These are phyloP conservation scores for Rhodeus uyekii DNA, from an alignment of 2,797 vertebrate genomes.

Conservation along the genomic window DNA sequence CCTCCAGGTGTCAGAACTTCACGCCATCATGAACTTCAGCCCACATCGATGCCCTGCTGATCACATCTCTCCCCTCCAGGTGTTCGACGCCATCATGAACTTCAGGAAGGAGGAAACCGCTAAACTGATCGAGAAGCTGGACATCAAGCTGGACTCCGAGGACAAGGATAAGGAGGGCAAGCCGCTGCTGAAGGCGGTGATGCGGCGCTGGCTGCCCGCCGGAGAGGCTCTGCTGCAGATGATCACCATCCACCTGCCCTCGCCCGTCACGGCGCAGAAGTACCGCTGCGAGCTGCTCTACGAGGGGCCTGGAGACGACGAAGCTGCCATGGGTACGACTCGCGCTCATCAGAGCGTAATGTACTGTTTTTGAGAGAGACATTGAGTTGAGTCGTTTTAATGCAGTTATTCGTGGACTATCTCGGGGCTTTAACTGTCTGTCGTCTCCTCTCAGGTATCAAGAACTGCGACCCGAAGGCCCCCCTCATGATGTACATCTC, in stretches of 20 bases:
- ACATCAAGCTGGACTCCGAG: conserved; percentile 89
- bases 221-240: conserved; percentile 95
- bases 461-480: conserved; percentile 92
- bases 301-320: conserved; percentile 80
- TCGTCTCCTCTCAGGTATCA: conserved; percentile 78
- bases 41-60: background rate
- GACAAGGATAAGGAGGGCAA: conserved; percentile 95
- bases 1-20: too few species aligned
- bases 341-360: too few species aligned
- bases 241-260: conserved; percentile 97
- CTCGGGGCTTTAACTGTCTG: background rate
- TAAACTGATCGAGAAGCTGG: conserved; percentile 88
- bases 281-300: conserved; percentile 96
- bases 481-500: conserved; percentile 98
- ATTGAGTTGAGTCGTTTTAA: too few species aligned
- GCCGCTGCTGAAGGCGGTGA: conserved; percentile 92
- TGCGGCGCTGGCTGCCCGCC: conserved; percentile 95
- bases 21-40: too few species aligned
- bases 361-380: too few species aligned
- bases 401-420: background rate
- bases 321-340: conserved; percentile 28
- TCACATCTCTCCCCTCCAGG: background rate
- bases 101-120: conserved; percentile 91
- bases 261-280: conserved; percentile 92
- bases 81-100: conserved; percentile 86